Conservation (phyloP, 2,888 invertebrate species). For the Dendrolimus houi region DNA sequence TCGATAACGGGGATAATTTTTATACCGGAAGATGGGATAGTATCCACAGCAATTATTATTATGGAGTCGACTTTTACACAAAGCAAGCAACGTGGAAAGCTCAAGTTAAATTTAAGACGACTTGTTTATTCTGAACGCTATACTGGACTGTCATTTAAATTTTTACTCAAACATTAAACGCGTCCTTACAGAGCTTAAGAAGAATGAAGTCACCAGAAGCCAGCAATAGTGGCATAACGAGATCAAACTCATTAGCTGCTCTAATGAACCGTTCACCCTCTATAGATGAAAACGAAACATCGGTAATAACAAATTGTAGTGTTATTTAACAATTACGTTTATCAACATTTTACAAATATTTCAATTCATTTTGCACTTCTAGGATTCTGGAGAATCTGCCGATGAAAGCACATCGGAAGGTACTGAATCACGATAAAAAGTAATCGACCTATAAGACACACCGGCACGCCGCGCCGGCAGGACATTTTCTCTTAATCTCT, state of each 20-base stretch:
- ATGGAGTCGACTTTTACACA: too few species aligned
- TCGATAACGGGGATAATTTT: too few species aligned
- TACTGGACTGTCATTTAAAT: background rate
- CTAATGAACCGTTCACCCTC: slow-evolving; percentile 54
- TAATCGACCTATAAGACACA: too few species aligned
- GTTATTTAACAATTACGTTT: background rate
- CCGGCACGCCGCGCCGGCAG: too few species aligned
- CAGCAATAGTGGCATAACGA: slow-evolving; percentile 26
- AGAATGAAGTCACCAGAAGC: slow-evolving; percentile 51
- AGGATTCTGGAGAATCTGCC: slow-evolving; percentile 55
- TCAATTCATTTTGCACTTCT: slow-evolving; percentile 13
- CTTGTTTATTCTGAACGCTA: too few species aligned
- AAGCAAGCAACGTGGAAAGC: too few species aligned
- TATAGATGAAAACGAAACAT: slow-evolving; percentile 46
- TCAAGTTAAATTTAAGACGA: too few species aligned
- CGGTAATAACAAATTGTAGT: slow-evolving; percentile 28
- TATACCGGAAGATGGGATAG: too few species aligned
- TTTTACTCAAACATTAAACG: background rate
- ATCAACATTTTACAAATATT: background rate
- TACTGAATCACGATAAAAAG: slow-evolving; percentile 49
- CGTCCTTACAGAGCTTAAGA: slow-evolving; percentile 29
- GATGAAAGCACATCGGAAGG: slow-evolving; percentile 54
- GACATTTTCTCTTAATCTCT: too few species aligned
- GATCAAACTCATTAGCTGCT: slow-evolving; percentile 50
- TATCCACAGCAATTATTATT: too few species aligned